These are phyloP conservation scores for Eumerus sabulonum DNA, from an alignment of 2,888 invertebrate species.

Conservation along the genomic window DNA sequence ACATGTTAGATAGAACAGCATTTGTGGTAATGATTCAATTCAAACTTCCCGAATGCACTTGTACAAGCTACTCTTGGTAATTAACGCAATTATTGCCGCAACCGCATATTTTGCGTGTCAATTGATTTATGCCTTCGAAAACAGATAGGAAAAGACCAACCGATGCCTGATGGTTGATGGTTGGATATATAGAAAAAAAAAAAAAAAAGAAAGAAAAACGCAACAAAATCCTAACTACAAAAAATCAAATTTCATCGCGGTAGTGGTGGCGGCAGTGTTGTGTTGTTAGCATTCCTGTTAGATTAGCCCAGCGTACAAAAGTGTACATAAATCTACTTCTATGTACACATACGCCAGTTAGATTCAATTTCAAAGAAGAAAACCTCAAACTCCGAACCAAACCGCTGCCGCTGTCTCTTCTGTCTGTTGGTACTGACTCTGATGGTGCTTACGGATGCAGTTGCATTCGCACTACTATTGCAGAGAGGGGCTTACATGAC, in stretches of 20 bases:
- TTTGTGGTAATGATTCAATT: slow-evolving; percentile 9
- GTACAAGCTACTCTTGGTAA: slow-evolving; percentile 39
- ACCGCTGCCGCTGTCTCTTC: slow-evolving; percentile 68
- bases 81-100: slow-evolving; percentile 62
- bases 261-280: slow-evolving; percentile 10
- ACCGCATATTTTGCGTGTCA: slow-evolving; percentile 68
- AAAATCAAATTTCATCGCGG: slow-evolving; percentile 50
- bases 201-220: slow-evolving; percentile 5
- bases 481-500: slow-evolving; percentile 17
- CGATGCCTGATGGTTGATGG: too few species aligned
- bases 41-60: slow-evolving; percentile 36
- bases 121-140: slow-evolving; percentile 61
- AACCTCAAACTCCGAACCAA: slow-evolving; percentile 62
- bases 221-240: slow-evolving; percentile 26
- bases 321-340: slow-evolving; percentile 50
- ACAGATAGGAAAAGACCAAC: slow-evolving; percentile 19
- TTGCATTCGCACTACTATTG: slow-evolving; percentile 44
- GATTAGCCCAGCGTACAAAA: slow-evolving; percentile 38
- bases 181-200: not conserved
- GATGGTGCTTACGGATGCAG: too few species aligned
- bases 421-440: not conserved
- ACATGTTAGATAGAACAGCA: not conserved
- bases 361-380: slow-evolving; percentile 68
- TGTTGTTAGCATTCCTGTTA: slow-evolving; percentile 58
- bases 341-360: slow-evolving; percentile 67